phyloP scores from a whole-genome alignment of 2,888 invertebrate genomes.

The Octonoba sinensis region DNA sequence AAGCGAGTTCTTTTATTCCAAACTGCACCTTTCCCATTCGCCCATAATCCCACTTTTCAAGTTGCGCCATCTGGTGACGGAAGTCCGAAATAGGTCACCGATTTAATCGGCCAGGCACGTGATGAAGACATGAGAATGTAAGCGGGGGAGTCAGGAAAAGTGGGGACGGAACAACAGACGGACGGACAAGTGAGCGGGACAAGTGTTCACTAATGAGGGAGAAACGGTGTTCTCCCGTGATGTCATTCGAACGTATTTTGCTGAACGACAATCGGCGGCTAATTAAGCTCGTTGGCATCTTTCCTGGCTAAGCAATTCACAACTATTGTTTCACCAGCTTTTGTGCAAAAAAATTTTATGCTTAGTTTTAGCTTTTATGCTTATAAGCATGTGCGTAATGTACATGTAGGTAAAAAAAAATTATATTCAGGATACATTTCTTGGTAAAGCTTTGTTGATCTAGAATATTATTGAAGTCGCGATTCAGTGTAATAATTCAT shows the following conservation, averaged over 20 bases:
- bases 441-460: no score
- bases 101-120: conserved; percentile 16
- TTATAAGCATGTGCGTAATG: no score
- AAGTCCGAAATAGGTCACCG: conserved; percentile 12
- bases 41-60: not conserved
- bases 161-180: conserved; percentile 10
- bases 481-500: no score
- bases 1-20: no score
- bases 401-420: no score
- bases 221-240: conserved; percentile 47
- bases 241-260: conserved; percentile 35
- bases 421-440: no score
- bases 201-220: conserved; percentile 59
- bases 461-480: no score
- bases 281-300: conserved; percentile 45
- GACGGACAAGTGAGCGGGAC: conserved; percentile 32
- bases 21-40: no score
- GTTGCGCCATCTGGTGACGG: conserved; percentile 40
- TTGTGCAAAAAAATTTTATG: no score
- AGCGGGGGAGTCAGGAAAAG: not conserved
- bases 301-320: conserved; percentile 33
- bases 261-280: conserved; percentile 47
- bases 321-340: conserved; percentile 24
- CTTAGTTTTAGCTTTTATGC: no score
- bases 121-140: conserved; percentile 35